These are phyloP conservation scores for Endomychus coccineus DNA, from an alignment of 2,888 invertebrate genomes.

Conservation along the genomic window DNA sequence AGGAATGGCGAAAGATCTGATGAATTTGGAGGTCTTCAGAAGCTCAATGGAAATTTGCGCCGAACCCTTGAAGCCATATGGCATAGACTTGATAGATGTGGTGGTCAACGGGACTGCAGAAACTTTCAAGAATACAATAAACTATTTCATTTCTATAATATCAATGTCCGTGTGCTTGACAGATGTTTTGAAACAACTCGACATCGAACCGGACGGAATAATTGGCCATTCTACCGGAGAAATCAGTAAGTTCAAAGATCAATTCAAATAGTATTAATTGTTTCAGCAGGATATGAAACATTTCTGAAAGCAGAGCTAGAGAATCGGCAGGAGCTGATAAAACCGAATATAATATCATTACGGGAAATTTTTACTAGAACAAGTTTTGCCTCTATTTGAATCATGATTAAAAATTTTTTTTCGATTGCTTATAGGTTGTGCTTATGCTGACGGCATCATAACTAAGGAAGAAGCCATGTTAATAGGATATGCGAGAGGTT, in stretches of 20 bases:
- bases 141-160: constrained; percentile 90
- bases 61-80: constrained; percentile 68
- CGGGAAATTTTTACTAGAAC: not conserved
- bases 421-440: constrained; percentile 71
- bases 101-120: constrained; percentile 68
- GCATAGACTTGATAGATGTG: constrained; percentile 74
- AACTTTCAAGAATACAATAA: constrained; percentile 77
- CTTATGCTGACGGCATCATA: constrained; percentile 93
- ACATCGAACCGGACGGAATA: constrained; percentile 86
- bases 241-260: constrained; percentile 52
- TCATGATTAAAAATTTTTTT: constrained; percentile 15
- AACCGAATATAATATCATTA: too few relatives aligned
- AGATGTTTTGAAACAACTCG: constrained; percentile 69
- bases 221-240: constrained; percentile 94
- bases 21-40: constrained; percentile 75
- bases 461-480: constrained; percentile 90
- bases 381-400: not conserved
- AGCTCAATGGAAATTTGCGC: constrained; percentile 70
- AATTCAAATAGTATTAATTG: too few relatives aligned
- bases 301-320: too few relatives aligned
- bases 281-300: too few relatives aligned
- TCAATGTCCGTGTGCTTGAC: constrained; percentile 95
- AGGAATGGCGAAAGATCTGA: constrained; percentile 85
- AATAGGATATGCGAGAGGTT: constrained; percentile 90
- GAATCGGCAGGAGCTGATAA: too few relatives aligned